phyloP scores from a whole-genome alignment of 92 coral and sea anemone genomes.

The Meandrina meandrites region DNA sequence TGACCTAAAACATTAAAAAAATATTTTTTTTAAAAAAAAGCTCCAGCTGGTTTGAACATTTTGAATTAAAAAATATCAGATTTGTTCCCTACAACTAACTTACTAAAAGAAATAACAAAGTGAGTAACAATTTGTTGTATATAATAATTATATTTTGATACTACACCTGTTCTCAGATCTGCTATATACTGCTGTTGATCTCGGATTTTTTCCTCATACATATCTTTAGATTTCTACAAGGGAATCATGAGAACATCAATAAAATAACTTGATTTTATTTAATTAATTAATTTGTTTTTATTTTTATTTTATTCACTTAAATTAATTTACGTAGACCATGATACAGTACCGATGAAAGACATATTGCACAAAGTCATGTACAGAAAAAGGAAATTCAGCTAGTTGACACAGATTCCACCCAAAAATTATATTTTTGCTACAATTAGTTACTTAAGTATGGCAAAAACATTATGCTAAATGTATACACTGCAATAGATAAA shows the following conservation, averaged over 20 bases:
- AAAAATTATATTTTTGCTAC: neutral
- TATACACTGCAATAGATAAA: no score
- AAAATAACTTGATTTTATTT: neutral
- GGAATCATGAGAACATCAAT: neutral
- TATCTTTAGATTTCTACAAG: conserved; percentile 67
- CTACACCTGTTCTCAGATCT: conserved; percentile 78
- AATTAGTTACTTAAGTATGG: no score
- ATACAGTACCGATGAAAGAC: no score
- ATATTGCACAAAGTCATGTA: no score
- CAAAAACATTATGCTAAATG: no score
- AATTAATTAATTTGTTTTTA: no score
- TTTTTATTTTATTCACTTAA: no score
- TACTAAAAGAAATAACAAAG: no score
- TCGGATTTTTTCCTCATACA: conserved; percentile 64
- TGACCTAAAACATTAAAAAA: neutral
- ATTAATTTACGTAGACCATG: no score
- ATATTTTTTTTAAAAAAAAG: neutral
- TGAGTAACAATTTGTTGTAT: no score
- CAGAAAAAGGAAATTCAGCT: neutral
- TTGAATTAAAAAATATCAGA: neutral
- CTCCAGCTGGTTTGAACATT: neutral
- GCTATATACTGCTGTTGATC: conserved; percentile 85
- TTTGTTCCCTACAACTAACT: no score
- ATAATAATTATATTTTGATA: neutral
- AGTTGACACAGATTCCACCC: neutral